A percentile compares a stretch with the other conserved stretches of the same genome.
These are phyloP conservation scores for Eucriotettix oculatus DNA, from an alignment of 2,888 invertebrate genomes.

Conservation along the genomic window DNA sequence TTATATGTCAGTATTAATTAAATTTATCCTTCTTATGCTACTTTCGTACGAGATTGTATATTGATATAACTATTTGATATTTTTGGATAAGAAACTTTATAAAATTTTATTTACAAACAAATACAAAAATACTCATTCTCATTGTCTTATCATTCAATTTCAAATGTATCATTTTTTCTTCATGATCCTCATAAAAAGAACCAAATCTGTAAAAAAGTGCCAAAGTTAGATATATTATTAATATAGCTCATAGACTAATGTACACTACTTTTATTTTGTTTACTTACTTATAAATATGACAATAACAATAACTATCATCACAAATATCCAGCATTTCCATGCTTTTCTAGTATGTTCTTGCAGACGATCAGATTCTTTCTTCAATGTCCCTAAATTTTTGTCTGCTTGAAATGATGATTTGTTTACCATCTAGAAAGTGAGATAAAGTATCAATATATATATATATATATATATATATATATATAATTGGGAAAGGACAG, in stretches of 20 bases:
- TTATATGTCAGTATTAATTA: no score
- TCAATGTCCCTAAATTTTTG: constrained; percentile 55
- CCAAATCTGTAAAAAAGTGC: constrained; percentile 55
- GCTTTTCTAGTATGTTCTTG: constrained; percentile 72
- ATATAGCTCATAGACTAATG: no score
- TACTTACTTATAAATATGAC: constrained; percentile 72
- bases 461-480: no score
- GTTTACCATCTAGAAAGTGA: constrained; percentile 40
- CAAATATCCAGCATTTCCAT: constrained; percentile 92
- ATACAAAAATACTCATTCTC: no score
- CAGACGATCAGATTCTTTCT: constrained; percentile 63
- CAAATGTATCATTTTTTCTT: constrained; percentile 38
- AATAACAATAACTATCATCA: constrained; percentile 72
- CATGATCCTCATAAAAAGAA: constrained; percentile 81
- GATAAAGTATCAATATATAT: neutral
- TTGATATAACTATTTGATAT: no score
- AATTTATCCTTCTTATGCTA: no score
- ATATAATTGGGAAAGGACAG: neutral
- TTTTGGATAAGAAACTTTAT: no score
- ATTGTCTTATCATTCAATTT: no score
- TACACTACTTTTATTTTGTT: neutral
- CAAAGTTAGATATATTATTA: neutral
- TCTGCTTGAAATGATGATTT: constrained; percentile 67
- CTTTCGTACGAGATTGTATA: no score
- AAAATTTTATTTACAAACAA: no score